These are phyloP conservation scores for Elachura formosa DNA, from an alignment of 2,113 vertebrate species.

Conservation along the genomic window DNA sequence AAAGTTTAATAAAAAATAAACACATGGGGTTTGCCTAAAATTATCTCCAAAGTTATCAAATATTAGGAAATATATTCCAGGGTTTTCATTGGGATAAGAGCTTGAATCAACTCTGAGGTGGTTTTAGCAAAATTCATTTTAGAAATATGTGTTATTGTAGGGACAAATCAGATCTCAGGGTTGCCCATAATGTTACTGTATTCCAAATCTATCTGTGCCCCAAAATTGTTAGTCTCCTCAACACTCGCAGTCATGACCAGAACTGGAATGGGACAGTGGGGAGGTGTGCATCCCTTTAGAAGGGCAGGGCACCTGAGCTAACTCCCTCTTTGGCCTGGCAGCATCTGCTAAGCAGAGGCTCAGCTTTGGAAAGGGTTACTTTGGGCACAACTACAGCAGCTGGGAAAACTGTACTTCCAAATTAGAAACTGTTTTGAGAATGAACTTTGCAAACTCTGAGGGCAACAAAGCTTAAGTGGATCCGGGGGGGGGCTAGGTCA, in stretches of 20 bases:
- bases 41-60: background rate
- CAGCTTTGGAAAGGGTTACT: background rate
- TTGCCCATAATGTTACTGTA: background rate
- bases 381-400: background rate
- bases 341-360: background rate
- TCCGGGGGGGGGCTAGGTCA: rapidly evolving
- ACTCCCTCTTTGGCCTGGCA: background rate
- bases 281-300: background rate
- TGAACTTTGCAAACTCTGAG: background rate
- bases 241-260: rapidly evolving
- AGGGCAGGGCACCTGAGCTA: rapidly evolving
- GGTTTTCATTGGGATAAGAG: background rate
- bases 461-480: background rate
- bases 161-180: background rate
- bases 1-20: background rate
- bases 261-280: rapidly evolving
- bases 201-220: background rate
- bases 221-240: background rate
- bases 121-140: background rate
- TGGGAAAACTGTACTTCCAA: background rate
- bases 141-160: background rate
- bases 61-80: background rate
- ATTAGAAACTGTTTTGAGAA: background rate
- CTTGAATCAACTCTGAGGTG: background rate
- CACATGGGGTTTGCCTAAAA: rapidly evolving